Conservation (phyloP, 2,113 vertebrate species). For the Turnix velox region DNA sequence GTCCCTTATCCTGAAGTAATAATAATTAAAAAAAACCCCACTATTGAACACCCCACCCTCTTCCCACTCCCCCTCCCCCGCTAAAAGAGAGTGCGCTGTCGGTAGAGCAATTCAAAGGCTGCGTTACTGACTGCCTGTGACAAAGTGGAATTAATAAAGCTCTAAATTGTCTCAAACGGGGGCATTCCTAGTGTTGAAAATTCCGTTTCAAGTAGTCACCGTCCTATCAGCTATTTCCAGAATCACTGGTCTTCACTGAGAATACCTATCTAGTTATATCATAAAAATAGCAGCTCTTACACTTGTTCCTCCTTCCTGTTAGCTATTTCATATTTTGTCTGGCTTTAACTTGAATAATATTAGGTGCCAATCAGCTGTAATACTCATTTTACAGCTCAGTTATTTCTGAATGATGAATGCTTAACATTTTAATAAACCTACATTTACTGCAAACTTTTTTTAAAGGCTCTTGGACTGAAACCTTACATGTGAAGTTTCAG, state of each 20-base stretch:
- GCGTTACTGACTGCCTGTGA: not conserved
- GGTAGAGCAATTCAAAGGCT: not conserved
- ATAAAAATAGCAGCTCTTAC: not conserved
- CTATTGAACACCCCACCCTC: too few species aligned
- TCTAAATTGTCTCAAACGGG: not conserved
- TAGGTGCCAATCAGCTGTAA: not conserved
- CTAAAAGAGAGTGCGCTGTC: not conserved
- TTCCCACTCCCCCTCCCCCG: too few species aligned
- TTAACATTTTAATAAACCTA: not conserved
- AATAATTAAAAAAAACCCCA: too few species aligned
- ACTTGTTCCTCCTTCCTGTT: not conserved
- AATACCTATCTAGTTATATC: accelerated
- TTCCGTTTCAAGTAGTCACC: not conserved
- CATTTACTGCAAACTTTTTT: not conserved
- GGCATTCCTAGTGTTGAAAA: not conserved
- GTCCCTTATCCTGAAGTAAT: accelerated
- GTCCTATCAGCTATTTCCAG: not conserved
- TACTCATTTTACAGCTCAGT: not conserved
- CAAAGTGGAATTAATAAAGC: too few species aligned
- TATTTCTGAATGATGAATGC: not conserved
- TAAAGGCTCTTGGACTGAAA: not conserved
- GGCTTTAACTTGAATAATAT: not conserved
- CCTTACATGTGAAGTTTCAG: not conserved
- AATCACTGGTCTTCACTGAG: not conserved
- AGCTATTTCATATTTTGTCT: not conserved